These are phyloP conservation scores for Pseudorhiza aurosa DNA, from an alignment of 30 jellyfish, hydroid and myxozoan genomes.

Conservation along the genomic window DNA sequence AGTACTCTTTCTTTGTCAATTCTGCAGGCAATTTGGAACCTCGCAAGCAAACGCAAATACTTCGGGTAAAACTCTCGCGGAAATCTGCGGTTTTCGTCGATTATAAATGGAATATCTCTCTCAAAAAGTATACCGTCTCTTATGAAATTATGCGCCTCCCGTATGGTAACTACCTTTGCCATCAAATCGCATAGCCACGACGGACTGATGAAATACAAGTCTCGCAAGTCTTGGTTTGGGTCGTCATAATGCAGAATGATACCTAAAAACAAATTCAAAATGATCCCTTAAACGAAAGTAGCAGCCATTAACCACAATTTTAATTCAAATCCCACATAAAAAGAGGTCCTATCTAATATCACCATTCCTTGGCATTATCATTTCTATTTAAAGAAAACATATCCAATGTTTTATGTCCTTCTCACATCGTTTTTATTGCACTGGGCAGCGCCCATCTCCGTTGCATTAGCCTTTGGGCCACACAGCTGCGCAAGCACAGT, in stretches of 20 bases:
- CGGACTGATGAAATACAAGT: slow-evolving; percentile 88
- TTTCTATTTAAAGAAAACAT: too few relatives aligned
- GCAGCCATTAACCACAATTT: too few relatives aligned
- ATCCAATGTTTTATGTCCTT: too few relatives aligned
- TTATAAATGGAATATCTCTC: slow-evolving; percentile 41
- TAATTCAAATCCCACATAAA: too few relatives aligned
- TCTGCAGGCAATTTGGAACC: slow-evolving; percentile 95
- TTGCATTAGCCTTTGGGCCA: too few relatives aligned
- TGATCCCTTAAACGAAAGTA: too few relatives aligned
- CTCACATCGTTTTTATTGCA: too few relatives aligned
- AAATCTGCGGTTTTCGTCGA: slow-evolving; percentile 46
- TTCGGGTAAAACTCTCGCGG: slow-evolving; percentile 76
- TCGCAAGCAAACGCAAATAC: slow-evolving; percentile 79
- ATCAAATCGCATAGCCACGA: slow-evolving; percentile 94
- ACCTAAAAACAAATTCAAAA: slow-evolving; percentile 67
- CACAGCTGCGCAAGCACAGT: too few relatives aligned
- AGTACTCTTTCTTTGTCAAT: slow-evolving; percentile 84
- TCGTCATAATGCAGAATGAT: slow-evolving; percentile 88
- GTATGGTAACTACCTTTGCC: slow-evolving; percentile 91
- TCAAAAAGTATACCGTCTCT: slow-evolving; percentile 74
- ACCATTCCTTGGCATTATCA: too few relatives aligned
- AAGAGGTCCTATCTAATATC: too few relatives aligned
- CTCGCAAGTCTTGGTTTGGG: slow-evolving; percentile 88
- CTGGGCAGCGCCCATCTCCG: too few relatives aligned
- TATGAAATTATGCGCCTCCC: slow-evolving; percentile 71